Percentiles rank a stretch among this genome's conserved stretches.
Evolutionary conservation across 2,888 invertebrate genomes (phyloP).

Genomic region (Erpobdella octoculata): DNA sequence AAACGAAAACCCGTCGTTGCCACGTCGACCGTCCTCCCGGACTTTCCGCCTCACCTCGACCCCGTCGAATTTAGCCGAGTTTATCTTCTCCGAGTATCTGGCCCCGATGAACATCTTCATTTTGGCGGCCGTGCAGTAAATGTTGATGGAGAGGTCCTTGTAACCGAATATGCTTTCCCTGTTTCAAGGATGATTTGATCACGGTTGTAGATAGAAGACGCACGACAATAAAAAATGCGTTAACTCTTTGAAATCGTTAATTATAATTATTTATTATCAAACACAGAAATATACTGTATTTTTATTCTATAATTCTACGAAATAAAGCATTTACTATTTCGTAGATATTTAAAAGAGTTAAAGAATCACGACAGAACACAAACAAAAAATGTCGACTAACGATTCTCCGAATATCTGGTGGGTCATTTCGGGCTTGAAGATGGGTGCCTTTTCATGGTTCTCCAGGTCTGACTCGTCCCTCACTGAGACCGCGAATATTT

Average conservation of each 20-base stretch:
- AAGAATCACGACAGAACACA: not conserved
- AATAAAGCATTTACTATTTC: not conserved
- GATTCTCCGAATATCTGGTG: conserved; percentile 52
- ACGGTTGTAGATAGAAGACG: not conserved
- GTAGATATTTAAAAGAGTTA: not conserved
- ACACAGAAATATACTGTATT: not conserved
- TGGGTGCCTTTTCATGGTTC: conserved; percentile 39
- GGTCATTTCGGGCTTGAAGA: conserved; percentile 50
- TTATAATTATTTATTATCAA: too few species aligned
- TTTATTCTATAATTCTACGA: not conserved
- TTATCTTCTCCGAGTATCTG: conserved; percentile 64
- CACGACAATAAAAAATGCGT: not conserved
- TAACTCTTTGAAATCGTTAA: too few species aligned
- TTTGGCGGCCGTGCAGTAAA: conserved; percentile 74
- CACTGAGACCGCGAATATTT: too few species aligned
- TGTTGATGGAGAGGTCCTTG: conserved; percentile 67
- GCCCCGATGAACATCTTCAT: conserved; percentile 73
- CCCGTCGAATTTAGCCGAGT: conserved; percentile 53
- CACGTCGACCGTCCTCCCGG: too few species aligned
- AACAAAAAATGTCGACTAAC: conserved; percentile 39
- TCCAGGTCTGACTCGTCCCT: conserved; percentile 44
- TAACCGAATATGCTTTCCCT: conserved; percentile 90
- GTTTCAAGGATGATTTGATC: conserved; percentile 26
- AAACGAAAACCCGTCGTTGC: too few species aligned
- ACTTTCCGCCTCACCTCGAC: conserved; percentile 51